Evolutionary conservation across 37 sponge, comb jelly and placozoan genomes (phyloP).

Genomic region (Agelas oroides): DNA sequence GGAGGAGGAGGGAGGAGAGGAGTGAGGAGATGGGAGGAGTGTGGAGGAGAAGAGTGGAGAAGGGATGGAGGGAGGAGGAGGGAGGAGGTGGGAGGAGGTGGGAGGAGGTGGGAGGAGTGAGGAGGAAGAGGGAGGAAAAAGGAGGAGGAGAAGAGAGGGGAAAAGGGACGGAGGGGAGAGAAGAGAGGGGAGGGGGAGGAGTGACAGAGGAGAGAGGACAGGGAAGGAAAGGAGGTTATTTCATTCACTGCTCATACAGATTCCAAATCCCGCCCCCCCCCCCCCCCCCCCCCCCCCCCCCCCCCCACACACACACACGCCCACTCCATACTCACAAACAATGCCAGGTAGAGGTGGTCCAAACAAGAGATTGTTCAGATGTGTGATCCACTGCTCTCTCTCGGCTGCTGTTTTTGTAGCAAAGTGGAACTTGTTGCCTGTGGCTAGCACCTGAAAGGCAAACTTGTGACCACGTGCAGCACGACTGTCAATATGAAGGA

Average conservation of each 20-base stretch:
- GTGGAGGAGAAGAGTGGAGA: background rate
- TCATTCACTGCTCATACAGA: no score
- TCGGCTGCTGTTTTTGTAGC: background rate
- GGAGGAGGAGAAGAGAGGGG: no score
- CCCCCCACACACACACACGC: no score
- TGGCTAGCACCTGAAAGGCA: constrained; percentile 8
- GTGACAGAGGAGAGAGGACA: background rate
- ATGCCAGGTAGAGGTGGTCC: background rate
- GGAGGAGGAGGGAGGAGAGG: no score
- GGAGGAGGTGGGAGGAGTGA: background rate
- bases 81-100: background rate
- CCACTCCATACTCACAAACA: background rate
- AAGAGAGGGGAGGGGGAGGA: no score
- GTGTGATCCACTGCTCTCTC: background rate
- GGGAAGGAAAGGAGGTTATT: background rate
- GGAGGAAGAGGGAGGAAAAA: background rate
- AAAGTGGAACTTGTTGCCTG: constrained; percentile 15
- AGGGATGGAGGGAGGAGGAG: background rate
- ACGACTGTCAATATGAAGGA: constrained; percentile 7
- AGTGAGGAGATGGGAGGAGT: background rate
- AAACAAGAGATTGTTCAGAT: background rate
- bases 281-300: no score
- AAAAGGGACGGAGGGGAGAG: no score
- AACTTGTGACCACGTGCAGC: background rate
- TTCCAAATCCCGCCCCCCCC: no score